Conservation (phyloP, 2,113 vertebrate species). For the Serinus canaria region DNA sequence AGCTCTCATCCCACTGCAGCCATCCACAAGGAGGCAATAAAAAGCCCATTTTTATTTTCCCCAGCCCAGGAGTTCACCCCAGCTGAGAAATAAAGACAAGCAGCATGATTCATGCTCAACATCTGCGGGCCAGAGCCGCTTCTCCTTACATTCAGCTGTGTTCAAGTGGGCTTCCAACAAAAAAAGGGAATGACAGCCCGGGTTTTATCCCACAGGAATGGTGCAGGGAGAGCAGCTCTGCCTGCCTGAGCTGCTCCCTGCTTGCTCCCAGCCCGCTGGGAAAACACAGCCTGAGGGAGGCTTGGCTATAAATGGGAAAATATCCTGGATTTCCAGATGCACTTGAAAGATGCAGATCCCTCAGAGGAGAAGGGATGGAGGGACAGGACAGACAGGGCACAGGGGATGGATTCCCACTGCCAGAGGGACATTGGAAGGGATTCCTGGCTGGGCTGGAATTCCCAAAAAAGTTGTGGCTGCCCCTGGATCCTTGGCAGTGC, state of each 20-base stretch:
- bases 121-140: slow-evolving; percentile 21
- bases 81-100: slow-evolving; percentile 34
- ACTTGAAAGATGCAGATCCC: too few relatives aligned
- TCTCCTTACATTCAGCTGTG: background rate
- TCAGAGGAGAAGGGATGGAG: background rate
- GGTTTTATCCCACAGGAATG: background rate
- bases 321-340: background rate
- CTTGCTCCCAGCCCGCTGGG: background rate
- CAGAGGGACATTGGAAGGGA: background rate
- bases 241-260: background rate
- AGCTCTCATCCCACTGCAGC: background rate
- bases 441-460: background rate
- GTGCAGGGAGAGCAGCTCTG: background rate
- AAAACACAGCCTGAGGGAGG: background rate
- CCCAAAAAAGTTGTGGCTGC: background rate
- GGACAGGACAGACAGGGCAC: background rate
- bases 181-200: background rate
- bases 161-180: background rate
- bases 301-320: background rate
- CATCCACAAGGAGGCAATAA: background rate
- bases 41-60: slow-evolving; percentile 1
- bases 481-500: background rate
- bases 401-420: background rate
- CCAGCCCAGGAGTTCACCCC: background rate
- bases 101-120: background rate